Conservation (phyloP, 2,113 vertebrate genomes). For the Dendropsophus ebraccatus region DNA sequence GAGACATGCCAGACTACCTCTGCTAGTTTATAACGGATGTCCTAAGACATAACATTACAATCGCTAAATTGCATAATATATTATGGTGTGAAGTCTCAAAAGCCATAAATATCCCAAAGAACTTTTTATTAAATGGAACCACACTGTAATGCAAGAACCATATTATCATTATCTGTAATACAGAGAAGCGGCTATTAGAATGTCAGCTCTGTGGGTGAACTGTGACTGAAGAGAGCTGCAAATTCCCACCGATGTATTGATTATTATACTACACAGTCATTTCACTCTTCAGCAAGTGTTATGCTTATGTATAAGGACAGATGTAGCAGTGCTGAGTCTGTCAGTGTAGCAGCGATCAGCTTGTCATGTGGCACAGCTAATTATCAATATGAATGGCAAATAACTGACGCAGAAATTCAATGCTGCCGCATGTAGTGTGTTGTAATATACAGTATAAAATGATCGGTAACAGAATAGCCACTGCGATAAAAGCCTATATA, state of each 20-base stretch:
- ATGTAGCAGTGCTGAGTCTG: neutral
- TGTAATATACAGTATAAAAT: neutral
- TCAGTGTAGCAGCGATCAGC: neutral
- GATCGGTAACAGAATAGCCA: neutral
- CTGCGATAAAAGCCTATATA: neutral
- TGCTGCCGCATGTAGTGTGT: neutral
- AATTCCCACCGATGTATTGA: too few species aligned
- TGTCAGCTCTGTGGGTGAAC: neutral
- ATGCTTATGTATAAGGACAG: neutral
- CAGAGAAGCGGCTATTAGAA: too few species aligned
- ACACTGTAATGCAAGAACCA: neutral
- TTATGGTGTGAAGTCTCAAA: neutral
- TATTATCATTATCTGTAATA: neutral
- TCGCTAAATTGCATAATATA: conserved; percentile 17
- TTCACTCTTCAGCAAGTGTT: neutral
- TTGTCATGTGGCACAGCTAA: neutral
- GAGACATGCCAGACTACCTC: neutral
- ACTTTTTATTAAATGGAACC: neutral
- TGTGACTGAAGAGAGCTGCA: neutral
- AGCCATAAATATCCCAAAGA: neutral
- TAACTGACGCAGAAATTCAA: too few species aligned
- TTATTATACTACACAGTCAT: neutral
- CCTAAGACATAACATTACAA: neutral
- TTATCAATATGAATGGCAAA: too few species aligned
- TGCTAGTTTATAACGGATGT: neutral